Percentiles rank a stretch among this genome's conserved stretches.
These are phyloP conservation scores for Epinephelus lanceolatus DNA, from an alignment of 2,113 vertebrate species.

Conservation along the genomic window DNA sequence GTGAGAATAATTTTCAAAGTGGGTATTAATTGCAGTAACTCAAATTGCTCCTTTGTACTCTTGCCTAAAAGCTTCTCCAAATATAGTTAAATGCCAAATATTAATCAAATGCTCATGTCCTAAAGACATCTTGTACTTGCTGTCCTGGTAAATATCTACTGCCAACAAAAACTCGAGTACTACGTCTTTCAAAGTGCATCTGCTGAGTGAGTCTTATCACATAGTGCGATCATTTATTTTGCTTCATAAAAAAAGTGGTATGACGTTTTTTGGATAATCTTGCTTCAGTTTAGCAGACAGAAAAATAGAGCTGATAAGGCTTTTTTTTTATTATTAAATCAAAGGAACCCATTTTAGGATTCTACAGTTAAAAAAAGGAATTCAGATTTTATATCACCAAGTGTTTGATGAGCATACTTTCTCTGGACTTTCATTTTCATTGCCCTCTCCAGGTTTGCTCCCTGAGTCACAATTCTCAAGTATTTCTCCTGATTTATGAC, in stretches of 20 bases:
- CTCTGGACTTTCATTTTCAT: too few species aligned
- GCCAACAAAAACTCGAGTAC: not conserved
- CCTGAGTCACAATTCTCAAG: too few species aligned
- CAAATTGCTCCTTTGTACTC: slow-evolving; percentile 6
- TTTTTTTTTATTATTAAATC: not conserved
- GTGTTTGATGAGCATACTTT: not conserved
- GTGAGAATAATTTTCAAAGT: slow-evolving; percentile 34
- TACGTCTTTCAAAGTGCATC: not conserved
- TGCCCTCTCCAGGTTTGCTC: too few species aligned
- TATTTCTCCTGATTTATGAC: too few species aligned
- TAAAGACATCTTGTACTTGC: not conserved
- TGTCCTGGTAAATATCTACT: not conserved
- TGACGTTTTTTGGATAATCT: not conserved
- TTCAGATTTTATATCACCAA: not conserved
- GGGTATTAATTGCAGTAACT: slow-evolving; percentile 24
- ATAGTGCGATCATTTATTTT: not conserved
- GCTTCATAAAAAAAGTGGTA: not conserved
- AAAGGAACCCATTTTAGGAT: not conserved
- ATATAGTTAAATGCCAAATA: slow-evolving; percentile 24
- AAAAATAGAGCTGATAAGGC: not conserved
- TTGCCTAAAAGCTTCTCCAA: slow-evolving; percentile 29
- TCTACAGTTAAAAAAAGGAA: not conserved
- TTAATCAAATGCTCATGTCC: not conserved
- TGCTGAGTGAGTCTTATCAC: not conserved
- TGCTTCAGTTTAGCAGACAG: not conserved